Base-by-base conservation (phyloP, 2,888 invertebrate genomes). In the Athripsodes cinereus region DNA sequence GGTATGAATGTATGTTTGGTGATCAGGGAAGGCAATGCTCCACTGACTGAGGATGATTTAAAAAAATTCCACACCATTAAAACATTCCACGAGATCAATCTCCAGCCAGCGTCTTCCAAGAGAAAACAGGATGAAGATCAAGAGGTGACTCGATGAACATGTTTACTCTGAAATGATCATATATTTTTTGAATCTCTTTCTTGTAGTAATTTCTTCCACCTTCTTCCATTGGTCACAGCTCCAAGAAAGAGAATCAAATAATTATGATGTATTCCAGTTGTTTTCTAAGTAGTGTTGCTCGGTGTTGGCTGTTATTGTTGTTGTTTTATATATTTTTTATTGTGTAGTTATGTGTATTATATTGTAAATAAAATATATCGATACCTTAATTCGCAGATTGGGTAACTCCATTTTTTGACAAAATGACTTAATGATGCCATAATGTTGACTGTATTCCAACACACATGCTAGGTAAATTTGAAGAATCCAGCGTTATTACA, bases 11-110 rank as follows among this genome's bases (percentile, higher is more conserved):
- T 83, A 11, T 80, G 83, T 2, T 71, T 96, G 22, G 82, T 95
- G 2, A 76, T 81, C 55, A 85, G 96, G 62, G 88, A 88, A 62
- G 95, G 92, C 54, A 94, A 95, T 72, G 82, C 80, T 0, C 76
- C 85, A 1, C 74, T 94, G 0, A 74, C 78, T 2, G 81, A 86
- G 10, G 82, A 83, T 16, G 84, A 81, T 3, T 75, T 75, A 52
- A 68, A 71, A 10, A 66, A 73, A 21, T 88, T 80, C 70, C 72
- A 78, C 11, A 76, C 84, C 31, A 73, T 88, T 46, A 75, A 81
- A 64, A 81, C 83, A 60, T 83, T 91, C 68, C 74, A 79, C 34
- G 85, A 87, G 64, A 72, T 86, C 58, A 44, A 26, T 64, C 72
- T 62, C 13, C 72, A 55, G 20, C 18, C 53, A 13, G 62, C 68